Percentiles rank a stretch among this genome's conserved stretches.
Conservation (phyloP, 2,888 invertebrate genomes). For the Ceramica pisi region DNA sequence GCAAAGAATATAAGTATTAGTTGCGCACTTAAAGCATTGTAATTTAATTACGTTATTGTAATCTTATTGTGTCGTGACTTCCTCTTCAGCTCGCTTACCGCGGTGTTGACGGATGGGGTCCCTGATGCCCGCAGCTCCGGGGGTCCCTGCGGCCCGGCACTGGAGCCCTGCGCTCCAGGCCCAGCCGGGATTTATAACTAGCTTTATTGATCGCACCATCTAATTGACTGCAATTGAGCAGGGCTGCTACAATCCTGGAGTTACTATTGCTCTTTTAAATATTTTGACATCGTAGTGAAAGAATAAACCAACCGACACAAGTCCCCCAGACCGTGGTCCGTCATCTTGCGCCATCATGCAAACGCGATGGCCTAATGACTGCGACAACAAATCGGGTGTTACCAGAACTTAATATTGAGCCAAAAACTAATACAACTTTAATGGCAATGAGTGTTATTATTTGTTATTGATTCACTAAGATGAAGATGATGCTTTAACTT, state of each 20-base stretch:
- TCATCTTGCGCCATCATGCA: too few relatives aligned
- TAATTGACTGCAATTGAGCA: conserved; percentile 52
- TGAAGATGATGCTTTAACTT: too few relatives aligned
- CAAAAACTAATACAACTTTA: too few relatives aligned
- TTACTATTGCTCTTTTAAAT: neutral
- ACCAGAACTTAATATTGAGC: too few relatives aligned
- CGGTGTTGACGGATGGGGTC: conserved; percentile 48
- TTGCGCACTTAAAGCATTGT: conserved; percentile 2
- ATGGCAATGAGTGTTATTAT: too few relatives aligned
- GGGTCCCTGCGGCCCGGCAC: conserved; percentile 35
- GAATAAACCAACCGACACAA: too few relatives aligned
- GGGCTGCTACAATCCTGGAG: conserved; percentile 28
- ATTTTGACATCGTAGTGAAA: too few relatives aligned
- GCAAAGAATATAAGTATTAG: neutral
- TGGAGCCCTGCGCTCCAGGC: conserved; percentile 11
- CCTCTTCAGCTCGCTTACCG: conserved; percentile 21
- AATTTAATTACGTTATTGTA: conserved; percentile 28
- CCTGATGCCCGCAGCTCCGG: conserved; percentile 39
- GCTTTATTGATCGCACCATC: conserved; percentile 56
- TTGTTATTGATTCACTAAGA: too few relatives aligned
- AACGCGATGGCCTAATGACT: too few relatives aligned
- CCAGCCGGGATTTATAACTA: conserved; percentile 48
- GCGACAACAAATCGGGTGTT: too few relatives aligned
- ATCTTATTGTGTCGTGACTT: conserved; percentile 44
- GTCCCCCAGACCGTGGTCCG: too few relatives aligned